Evolutionary conservation across 2,888 invertebrate genomes (phyloP).

Genomic region (Amiota mariae): DNA sequence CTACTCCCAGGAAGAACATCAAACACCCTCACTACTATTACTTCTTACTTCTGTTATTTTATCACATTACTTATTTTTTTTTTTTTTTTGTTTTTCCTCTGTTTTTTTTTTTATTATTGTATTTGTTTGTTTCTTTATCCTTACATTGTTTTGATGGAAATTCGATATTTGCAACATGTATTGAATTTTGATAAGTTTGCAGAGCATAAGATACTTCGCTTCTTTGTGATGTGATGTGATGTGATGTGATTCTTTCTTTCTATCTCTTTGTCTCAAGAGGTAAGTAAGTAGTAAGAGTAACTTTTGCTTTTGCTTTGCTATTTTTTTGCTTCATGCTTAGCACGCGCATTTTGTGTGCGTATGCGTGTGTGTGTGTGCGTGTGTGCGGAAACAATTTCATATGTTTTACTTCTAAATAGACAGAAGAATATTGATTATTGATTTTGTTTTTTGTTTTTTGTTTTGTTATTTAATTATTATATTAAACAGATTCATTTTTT

Average conservation of each 20-base stretch:
- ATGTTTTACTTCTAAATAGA: too few relatives aligned
- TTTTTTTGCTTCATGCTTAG: too few relatives aligned
- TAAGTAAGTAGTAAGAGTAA: too few relatives aligned
- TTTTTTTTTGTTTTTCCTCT: conserved; percentile 41
- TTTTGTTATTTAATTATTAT: neutral
- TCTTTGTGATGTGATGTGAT: neutral
- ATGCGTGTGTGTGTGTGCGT: too few relatives aligned
- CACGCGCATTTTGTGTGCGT: too few relatives aligned
- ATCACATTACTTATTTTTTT: neutral
- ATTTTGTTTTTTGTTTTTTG: conserved; percentile 1
- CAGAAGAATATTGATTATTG: neutral
- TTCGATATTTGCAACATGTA: conserved; percentile 65
- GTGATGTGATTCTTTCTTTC: neutral
- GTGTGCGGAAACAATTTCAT: too few relatives aligned
- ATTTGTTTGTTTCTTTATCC: conserved; percentile 38
- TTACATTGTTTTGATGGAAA: conserved; percentile 61
- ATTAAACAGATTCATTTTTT: conserved; percentile 10
- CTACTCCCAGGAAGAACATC: too few relatives aligned
- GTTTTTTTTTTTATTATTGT: conserved; percentile 59
- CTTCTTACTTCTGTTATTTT: neutral
- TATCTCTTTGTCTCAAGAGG: neutral
- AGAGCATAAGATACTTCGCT: neutral
- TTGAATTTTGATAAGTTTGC: conserved; percentile 63
- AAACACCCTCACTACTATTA: neutral
- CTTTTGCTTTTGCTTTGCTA: too few relatives aligned